A percentile compares a stretch with the other conserved stretches of the same genome.
Evolutionary conservation across 2,113 vertebrate species (phyloP).

Genomic region (Tautogolabrus adspersus): DNA sequence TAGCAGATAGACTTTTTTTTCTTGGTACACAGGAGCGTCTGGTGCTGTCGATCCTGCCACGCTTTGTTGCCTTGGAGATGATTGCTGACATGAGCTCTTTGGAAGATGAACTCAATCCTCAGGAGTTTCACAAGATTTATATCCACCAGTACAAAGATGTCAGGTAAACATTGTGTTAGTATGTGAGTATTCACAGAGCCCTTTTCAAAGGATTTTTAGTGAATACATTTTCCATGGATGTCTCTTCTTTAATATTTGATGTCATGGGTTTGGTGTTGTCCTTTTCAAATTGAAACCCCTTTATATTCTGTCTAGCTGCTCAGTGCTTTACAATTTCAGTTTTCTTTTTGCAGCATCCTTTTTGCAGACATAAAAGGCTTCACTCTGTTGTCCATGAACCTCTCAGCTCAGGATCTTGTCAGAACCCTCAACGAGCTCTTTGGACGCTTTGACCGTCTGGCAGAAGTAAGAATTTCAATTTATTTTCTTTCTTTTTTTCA

Average conservation of each 20-base stretch:
- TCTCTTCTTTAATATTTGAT: neutral
- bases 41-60: conserved; percentile 83
- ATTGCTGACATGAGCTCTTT: conserved; percentile 81
- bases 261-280: neutral
- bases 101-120: conserved; percentile 78
- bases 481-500: neutral
- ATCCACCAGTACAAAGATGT: conserved; percentile 85
- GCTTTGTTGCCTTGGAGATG: conserved; percentile 86
- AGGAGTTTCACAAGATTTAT: conserved; percentile 85
- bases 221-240: too few species aligned
- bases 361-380: conserved; percentile 99
- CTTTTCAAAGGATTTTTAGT: neutral
- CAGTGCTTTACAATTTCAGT: neutral
- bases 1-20: neutral
- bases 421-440: conserved; percentile 96
- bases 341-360: conserved; percentile 87
- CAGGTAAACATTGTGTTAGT: conserved; percentile 68
- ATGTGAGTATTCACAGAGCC: too few species aligned
- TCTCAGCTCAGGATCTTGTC: conserved; percentile 95
- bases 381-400: conserved; percentile 93
- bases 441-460: conserved; percentile 94
- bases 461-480: conserved; percentile 84
- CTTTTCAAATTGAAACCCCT: neutral
- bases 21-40: conserved; percentile 76
- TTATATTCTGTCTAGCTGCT: neutral